Evolutionary conservation across 1,140 invertebrate genomes (phyloP).

Genomic region (Penaeus chinensis): DNA sequence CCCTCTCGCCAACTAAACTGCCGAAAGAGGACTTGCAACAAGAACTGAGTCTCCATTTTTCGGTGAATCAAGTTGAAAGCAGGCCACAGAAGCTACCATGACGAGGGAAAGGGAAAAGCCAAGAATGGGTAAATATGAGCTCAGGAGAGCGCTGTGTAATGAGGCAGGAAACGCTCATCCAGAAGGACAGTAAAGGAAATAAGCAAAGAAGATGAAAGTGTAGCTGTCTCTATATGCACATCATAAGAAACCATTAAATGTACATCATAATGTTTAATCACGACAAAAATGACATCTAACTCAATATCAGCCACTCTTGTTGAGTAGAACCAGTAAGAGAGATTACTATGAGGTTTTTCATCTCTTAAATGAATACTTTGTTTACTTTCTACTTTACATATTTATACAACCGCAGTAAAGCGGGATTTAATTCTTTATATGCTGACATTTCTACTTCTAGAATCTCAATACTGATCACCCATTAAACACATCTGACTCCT

Average conservation of each 20-base stretch:
- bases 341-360: too few relatives aligned
- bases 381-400: too few relatives aligned
- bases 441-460: too few relatives aligned
- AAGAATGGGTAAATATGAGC: constrained; percentile 22
- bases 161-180: constrained; percentile 22
- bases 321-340: constrained; percentile 9
- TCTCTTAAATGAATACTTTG: too few relatives aligned
- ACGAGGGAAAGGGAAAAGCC: constrained; percentile 3
- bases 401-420: too few relatives aligned
- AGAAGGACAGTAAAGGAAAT: constrained; percentile 20
- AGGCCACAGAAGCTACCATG: background rate
- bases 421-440: too few relatives aligned
- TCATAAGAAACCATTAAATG: constrained; percentile 22
- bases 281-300: constrained; percentile 36
- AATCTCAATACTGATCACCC: background rate
- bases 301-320: constrained; percentile 31
- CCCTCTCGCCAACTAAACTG: too few relatives aligned
- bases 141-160: constrained; percentile 8
- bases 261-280: constrained; percentile 35
- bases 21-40: too few relatives aligned
- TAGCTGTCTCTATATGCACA: constrained; percentile 37
- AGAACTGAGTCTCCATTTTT: background rate
- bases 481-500: constrained; percentile 29
- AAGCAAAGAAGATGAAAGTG: constrained; percentile 14
- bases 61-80: background rate